phyloP scores from a whole-genome alignment of 2,797 vertebrate species.

The Enoplosus armatus region DNA sequence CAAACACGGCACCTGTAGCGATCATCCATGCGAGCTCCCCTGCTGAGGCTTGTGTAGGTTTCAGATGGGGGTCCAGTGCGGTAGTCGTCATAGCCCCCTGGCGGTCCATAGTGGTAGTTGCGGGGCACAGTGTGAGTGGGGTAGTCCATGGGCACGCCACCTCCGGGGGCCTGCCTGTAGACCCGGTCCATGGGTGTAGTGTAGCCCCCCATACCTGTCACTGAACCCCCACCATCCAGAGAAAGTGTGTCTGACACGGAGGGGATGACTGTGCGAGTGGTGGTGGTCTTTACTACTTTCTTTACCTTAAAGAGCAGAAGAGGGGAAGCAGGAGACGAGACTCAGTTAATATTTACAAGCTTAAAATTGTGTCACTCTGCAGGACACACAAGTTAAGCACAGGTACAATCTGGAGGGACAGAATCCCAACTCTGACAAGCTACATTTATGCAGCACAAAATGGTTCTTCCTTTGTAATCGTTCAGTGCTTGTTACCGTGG shows the following conservation, averaged over 20 bases:
- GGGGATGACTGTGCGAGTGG: slow-evolving; percentile 91
- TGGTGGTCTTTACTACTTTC: slow-evolving; percentile 94
- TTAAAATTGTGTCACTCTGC: neutral
- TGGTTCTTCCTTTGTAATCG: neutral
- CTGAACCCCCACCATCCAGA: slow-evolving; percentile 87
- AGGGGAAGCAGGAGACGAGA: neutral
- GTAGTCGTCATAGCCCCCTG: slow-evolving; percentile 82
- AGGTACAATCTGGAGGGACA: neutral
- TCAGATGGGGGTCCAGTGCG: slow-evolving; percentile 83
- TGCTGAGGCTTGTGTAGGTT: slow-evolving; percentile 90
- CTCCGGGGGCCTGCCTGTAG: slow-evolving; percentile 87
- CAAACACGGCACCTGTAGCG: slow-evolving; percentile 86
- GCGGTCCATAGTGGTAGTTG: slow-evolving; percentile 94
- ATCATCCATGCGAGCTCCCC: slow-evolving; percentile 92
- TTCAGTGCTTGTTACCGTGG: slow-evolving; percentile 83
- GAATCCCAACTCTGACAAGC: neutral
- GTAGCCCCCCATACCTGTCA: slow-evolving; percentile 84
- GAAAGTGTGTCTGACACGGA: slow-evolving; percentile 92
- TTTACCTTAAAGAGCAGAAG: slow-evolving; percentile 87
- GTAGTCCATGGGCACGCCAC: slow-evolving; percentile 82
- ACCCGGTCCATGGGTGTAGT: slow-evolving; percentile 88
- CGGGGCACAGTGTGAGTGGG: slow-evolving; percentile 92
- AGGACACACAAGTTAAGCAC: neutral
- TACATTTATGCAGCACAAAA: neutral
- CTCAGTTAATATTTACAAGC: neutral